Base-by-base conservation (phyloP, 1,140 invertebrate genomes). In the Chironomus tepperi region DNA sequence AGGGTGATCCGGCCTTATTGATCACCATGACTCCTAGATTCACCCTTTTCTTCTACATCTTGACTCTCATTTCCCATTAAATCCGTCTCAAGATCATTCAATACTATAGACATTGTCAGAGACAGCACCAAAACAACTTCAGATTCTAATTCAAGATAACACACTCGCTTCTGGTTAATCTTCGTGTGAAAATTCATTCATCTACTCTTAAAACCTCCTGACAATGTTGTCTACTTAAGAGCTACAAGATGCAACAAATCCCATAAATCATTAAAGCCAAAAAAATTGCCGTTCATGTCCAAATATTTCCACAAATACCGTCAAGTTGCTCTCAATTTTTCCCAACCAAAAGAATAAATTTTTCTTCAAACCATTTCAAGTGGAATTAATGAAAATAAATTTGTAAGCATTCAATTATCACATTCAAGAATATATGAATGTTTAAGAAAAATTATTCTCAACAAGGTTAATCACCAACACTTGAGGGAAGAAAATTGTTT, bases 391-490 rank as follows among this genome's bases (percentile, higher is more conserved):
- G 47, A 57, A 57, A 57, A 57, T 12, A 19, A 21, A 18, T 70
- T 70, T 70, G 16, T 70, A 70, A 70, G 65, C 65, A 12, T 70
- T 70, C 65, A 70, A 70, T 70, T 70, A 70, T 70, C 65, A 70
- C 65, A 70, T 70, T 18, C 18, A 21, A 12, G 7, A 57, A 70
- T 70, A n/a, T n/a, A 19, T 18, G 65, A 19, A 19, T 70, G 16
- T 70, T 70, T 70, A 18, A 9, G n/a, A 34, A 19, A 19, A 70
- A 21, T 57, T 57, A 12, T 21, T 18, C 65, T 70, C 18, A 21
- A 7, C 16, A 70, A 70, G 65, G 65, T 70, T 21, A 70, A 70
- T 70, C 19, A 21, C 65, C n/a, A n/a, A 57, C 47, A 57, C 47
- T 57, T 57, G 47, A 57, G 10, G 12, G 12, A n/a, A 57, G 47